Evolutionary conservation across 2,888 invertebrate species (phyloP), one percentile per base, ranked within the genome.

Genomic region (Cataglyphis livida): DNA sequence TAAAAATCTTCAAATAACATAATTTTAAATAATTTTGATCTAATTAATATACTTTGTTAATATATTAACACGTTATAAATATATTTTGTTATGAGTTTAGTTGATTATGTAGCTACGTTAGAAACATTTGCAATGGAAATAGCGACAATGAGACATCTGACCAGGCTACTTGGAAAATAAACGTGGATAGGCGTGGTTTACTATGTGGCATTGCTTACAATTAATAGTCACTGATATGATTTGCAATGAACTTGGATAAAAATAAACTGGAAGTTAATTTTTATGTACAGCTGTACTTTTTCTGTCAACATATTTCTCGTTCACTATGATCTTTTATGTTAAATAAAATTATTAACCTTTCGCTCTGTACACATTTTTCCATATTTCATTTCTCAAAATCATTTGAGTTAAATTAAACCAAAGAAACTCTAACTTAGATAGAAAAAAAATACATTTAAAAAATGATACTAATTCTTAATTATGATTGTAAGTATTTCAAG

Each of bases 121-220:
- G 54, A 28, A 66, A 62, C 66, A 35, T 41, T 32, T 81, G 75
- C 82, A 59, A 79, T 90, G 90, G 87, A 89, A 89, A 84, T 73
- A 79, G 59, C 25, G 76, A 64, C 74, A 70, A 79, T 78, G 79
- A 71, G 64, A 51, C 61, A 66, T 83, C 68, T 71, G 44, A 62
- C 51, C n/a, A 68, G 81, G 66, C 74, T 82, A 82, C 78, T 59
- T 64, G 71, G 21, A 83, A 88, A 85, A 79, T 83, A 76, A 85
- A 83, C 73, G 82, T 38, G 82, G 81, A 71, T 81, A 75, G 88
- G 88, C 85, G 88, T 90, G 89, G 90, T 79, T 84, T 35, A 81
- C 83, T 83, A 73, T 82, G 74, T 79, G 83, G 84, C 84, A 76
- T 28, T 78, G 64, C 57, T 25, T 35, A 35, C 32, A 35, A 35